Evolutionary conservation across 1,140 invertebrate species (phyloP).

Genomic region (Elysia chlorotica): DNA sequence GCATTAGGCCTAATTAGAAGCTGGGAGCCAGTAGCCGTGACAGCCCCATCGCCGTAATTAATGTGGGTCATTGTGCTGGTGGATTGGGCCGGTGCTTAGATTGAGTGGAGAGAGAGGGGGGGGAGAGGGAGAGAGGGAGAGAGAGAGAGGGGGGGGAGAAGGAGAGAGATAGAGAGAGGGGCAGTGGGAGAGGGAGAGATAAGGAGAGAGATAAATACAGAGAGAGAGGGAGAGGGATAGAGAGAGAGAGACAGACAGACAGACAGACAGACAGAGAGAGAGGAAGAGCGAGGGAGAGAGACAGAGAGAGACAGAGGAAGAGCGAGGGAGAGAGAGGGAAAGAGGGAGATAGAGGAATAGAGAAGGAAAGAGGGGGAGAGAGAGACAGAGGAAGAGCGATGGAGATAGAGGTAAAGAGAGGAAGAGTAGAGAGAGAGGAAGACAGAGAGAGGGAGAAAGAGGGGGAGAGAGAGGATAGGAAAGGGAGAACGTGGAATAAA

Average conservation of each 20-base stretch:
- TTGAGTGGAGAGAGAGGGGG: too few relatives aligned
- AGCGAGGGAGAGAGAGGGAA: not conserved
- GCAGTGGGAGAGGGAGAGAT: not conserved
- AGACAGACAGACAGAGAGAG: not conserved
- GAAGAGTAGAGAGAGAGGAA: not conserved
- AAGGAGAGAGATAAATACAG: not conserved
- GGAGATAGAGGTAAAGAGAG: not conserved
- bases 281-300: not conserved
- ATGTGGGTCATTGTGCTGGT: too few relatives aligned
- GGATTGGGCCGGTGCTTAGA: too few relatives aligned
- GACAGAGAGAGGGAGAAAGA: too few relatives aligned
- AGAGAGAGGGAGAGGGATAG: not conserved
- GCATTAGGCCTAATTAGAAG: too few relatives aligned
- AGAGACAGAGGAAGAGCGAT: not conserved
- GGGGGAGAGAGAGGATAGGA: too few relatives aligned
- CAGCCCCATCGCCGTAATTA: too few relatives aligned
- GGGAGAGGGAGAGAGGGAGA: not conserved
- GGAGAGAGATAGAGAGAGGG: not conserved
- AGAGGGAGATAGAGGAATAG: too few relatives aligned
- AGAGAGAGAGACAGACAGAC: not conserved
- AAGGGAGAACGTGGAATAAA: too few relatives aligned
- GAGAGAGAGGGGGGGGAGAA: not conserved
- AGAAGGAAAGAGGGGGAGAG: too few relatives aligned
- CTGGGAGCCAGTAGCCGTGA: not conserved
- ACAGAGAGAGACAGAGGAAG: not conserved